Conservation (phyloP, 1,140 invertebrate genomes). For the Drosophila biarmipes region DNA sequence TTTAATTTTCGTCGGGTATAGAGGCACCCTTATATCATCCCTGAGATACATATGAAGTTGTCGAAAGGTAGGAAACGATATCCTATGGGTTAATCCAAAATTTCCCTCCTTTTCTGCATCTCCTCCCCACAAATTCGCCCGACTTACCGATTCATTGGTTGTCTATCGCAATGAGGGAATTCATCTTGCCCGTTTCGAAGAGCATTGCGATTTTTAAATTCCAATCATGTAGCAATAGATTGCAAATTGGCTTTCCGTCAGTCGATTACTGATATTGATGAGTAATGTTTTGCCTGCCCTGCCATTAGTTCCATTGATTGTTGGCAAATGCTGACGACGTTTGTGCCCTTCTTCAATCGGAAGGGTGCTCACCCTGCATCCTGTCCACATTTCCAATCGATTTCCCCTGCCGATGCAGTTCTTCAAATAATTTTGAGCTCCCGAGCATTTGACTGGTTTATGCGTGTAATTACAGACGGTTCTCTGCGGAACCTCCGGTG, state of each 20-base stretch:
- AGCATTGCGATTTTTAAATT: constrained; percentile 9
- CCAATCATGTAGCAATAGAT: constrained; percentile 28
- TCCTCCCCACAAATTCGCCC: background rate
- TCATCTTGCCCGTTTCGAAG: background rate
- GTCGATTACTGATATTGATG: constrained; percentile 28
- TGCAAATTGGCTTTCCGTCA: constrained; percentile 24
- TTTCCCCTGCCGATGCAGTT: constrained; percentile 12
- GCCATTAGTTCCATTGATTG: constrained; percentile 45
- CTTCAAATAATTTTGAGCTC: constrained; percentile 63
- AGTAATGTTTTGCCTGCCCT: constrained; percentile 33
- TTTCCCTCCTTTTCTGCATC: background rate
- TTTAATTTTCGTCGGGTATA: too few species aligned
- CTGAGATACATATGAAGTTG: too few species aligned
- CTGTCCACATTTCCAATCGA: constrained; percentile 4
- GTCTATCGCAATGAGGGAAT: background rate
- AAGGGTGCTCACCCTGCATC: background rate
- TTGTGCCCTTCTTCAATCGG: constrained; percentile 5
- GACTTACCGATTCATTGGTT: background rate
- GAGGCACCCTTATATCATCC: too few species aligned
- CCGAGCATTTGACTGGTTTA: constrained; percentile 61
- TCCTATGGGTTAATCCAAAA: too few species aligned
- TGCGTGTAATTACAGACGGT: constrained; percentile 67
- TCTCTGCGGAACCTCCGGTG: constrained; percentile 12
- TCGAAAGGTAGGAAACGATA: too few species aligned
- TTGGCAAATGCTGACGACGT: constrained; percentile 38